phyloP scores from a whole-genome alignment of 2,888 invertebrate genomes.

The Drosophila yooni region DNA sequence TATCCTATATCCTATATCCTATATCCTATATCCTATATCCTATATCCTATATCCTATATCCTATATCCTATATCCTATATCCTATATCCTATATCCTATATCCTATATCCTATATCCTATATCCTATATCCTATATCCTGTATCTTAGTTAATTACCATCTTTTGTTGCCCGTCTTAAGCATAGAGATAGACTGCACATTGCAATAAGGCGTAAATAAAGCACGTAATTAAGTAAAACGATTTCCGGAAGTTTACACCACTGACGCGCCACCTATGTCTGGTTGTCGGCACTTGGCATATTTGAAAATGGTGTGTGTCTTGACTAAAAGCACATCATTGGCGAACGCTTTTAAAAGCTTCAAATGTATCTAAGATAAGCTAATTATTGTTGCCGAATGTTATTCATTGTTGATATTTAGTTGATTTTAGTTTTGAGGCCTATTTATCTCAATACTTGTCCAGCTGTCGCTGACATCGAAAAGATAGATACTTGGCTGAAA shows the following conservation, averaged over 20 bases:
- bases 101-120: too few species aligned
- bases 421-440: constrained; percentile 18
- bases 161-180: background rate
- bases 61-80: too few species aligned
- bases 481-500: constrained; percentile 7
- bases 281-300: background rate
- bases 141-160: background rate
- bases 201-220: background rate
- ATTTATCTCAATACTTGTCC: constrained; percentile 42
- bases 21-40: too few species aligned
- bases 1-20: too few species aligned
- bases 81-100: too few species aligned
- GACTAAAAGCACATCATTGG: constrained; percentile 16
- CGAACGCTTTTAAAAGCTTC: constrained; percentile 17
- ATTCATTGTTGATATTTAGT: background rate
- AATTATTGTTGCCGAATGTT: background rate
- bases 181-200: background rate
- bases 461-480: background rate
- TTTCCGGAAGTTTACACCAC: background rate
- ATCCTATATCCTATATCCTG: too few species aligned
- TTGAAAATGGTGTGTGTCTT: constrained; percentile 16
- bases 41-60: too few species aligned
- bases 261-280: constrained; percentile 31
- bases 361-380: constrained; percentile 4
- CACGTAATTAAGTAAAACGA: background rate